Evolutionary conservation across 2,113 vertebrate genomes (phyloP).

Genomic region (Pycnonotus jocosus): DNA sequence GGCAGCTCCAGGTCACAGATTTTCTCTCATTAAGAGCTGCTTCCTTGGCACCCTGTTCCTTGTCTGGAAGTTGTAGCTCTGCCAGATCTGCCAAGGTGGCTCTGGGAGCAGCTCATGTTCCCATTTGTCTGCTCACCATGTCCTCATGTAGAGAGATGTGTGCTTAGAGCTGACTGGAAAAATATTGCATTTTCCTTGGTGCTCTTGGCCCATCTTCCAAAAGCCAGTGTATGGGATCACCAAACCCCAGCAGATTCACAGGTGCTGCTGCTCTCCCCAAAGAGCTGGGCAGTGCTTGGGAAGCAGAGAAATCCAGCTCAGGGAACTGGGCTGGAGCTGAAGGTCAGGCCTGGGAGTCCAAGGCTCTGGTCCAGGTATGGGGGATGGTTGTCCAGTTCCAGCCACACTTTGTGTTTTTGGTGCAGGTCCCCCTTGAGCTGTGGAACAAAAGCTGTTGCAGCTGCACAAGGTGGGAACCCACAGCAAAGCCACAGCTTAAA

Average conservation of each 20-base stretch:
- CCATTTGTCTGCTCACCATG: rapidly evolving
- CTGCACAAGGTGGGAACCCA: not conserved
- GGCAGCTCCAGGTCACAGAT: not conserved
- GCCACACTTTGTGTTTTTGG: not conserved
- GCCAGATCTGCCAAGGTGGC: rapidly evolving
- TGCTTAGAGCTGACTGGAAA: not conserved
- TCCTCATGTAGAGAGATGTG: not conserved
- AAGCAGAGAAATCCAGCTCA: not conserved
- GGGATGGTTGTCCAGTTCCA: not conserved
- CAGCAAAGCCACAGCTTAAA: rapidly evolving
- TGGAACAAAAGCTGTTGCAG: not conserved
- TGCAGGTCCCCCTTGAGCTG: not conserved
- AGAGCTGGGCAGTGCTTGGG: not conserved
- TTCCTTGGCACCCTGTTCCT: rapidly evolving
- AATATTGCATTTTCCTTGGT: not conserved
- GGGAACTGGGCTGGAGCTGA: not conserved
- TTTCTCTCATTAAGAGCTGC: not conserved
- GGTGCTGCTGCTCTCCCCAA: not conserved
- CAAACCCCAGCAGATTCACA: rapidly evolving
- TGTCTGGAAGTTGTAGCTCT: not conserved
- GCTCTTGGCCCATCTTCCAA: not conserved
- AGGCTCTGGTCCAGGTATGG: not conserved
- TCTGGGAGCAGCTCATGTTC: not conserved
- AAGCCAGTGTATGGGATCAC: rapidly evolving
- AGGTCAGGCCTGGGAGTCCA: not conserved